A percentile compares a stretch with the other conserved stretches of the same genome.
Evolutionary conservation across 35 echinoderm and acorn worm species (phyloP).

Genomic region (Stichopus chloronotus): DNA sequence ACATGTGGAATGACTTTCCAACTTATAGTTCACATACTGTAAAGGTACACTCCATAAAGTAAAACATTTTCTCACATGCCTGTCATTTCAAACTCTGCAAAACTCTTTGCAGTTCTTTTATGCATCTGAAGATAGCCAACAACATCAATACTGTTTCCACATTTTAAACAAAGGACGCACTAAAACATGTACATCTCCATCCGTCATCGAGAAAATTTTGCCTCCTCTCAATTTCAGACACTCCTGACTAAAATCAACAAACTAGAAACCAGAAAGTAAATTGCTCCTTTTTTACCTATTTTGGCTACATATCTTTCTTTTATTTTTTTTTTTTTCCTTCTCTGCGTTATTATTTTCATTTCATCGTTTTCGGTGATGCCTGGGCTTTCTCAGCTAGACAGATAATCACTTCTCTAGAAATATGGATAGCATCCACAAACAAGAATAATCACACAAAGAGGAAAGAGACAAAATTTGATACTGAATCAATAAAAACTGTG

Average conservation of each 20-base stretch:
- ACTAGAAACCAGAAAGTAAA: not conserved
- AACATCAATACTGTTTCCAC: not conserved
- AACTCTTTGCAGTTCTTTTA: too few species aligned
- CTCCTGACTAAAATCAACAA: not conserved
- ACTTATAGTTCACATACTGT: too few species aligned
- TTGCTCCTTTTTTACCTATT: not conserved
- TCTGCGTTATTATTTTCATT: not conserved
- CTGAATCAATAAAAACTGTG: not conserved
- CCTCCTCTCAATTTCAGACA: not conserved
- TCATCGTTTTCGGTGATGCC: not conserved
- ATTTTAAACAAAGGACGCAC: not conserved
- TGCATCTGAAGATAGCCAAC: too few species aligned
- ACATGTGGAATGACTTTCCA: too few species aligned
- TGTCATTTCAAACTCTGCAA: too few species aligned
- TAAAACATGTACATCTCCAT: not conserved
- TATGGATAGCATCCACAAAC: not conserved
- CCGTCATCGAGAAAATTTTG: not conserved
- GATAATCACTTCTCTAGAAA: not conserved
- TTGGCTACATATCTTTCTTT: not conserved
- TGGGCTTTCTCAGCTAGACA: not conserved
- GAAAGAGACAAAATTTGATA: not conserved
- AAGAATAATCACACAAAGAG: not conserved
- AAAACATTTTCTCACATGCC: too few species aligned
- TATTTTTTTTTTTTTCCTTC: not conserved
- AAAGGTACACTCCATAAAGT: too few species aligned